Evolutionary conservation across 2,888 invertebrate species (phyloP).

Genomic region (Drosophila demipolita): DNA sequence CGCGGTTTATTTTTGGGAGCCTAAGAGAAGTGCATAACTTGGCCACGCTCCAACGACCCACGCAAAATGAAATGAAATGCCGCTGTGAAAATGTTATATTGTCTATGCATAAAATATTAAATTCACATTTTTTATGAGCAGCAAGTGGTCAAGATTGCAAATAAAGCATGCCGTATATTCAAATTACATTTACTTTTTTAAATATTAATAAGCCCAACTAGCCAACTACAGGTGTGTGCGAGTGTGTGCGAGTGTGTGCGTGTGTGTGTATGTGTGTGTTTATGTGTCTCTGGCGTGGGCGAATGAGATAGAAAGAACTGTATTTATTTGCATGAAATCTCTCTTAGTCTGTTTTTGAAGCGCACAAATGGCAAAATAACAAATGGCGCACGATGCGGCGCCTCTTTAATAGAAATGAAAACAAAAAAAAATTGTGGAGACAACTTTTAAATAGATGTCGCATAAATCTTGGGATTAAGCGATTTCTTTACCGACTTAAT

Average conservation of each 20-base stretch:
- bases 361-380: conserved; percentile 31
- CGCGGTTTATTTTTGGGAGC: conserved; percentile 68
- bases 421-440: conserved; percentile 1
- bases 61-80: conserved; percentile 54
- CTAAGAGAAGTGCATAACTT: conserved; percentile 75
- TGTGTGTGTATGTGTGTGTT: not conserved
- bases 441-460: conserved; percentile 41
- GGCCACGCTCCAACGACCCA: conserved; percentile 74
- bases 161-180: conserved; percentile 45
- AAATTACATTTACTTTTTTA: conserved; percentile 44
- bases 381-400: conserved; percentile 55
- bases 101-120: conserved; percentile 64
- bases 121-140: conserved; percentile 73
- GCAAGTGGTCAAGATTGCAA: conserved; percentile 69
- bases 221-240: not conserved
- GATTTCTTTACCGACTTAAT: conserved; percentile 32
- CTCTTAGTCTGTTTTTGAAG: conserved; percentile 16
- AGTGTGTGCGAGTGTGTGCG: conserved; percentile 1
- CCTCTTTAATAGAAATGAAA: conserved; percentile 36
- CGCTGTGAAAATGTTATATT: conserved; percentile 59
- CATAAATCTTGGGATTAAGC: conserved; percentile 64
- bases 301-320: not conserved
- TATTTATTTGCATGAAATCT: conserved; percentile 11
- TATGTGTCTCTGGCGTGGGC: not conserved
- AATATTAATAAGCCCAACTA: conserved; percentile 24